A percentile compares a stretch with the other conserved stretches of the same genome.
Conservation (phyloP, 2,797 vertebrate species). For the Falco peregrinus region DNA sequence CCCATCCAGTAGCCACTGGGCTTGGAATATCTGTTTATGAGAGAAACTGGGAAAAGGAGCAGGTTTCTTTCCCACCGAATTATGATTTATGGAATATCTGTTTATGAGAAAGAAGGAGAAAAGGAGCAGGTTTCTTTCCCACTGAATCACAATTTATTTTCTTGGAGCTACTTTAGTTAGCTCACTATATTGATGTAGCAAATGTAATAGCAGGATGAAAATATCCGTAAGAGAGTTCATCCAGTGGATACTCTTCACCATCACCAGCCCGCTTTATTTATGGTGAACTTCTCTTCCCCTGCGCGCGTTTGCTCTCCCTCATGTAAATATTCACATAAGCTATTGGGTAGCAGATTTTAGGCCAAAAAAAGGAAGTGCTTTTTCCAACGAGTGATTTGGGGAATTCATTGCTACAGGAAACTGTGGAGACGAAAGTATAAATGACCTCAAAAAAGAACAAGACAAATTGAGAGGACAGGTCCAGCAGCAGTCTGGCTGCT, state of each 20-base stretch:
- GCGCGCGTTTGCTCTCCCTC: background rate
- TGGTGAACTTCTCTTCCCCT: background rate
- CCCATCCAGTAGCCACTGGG: background rate
- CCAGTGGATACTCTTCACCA: background rate
- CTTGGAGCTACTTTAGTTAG: background rate
- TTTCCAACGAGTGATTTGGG: background rate
- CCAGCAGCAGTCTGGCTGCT: background rate
- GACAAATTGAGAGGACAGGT: background rate
- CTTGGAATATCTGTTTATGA: background rate
- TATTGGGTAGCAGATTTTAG: background rate
- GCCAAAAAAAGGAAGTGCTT: constrained; percentile 24
- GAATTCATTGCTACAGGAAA: constrained; percentile 11
- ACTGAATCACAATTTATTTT: background rate
- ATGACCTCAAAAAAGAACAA: background rate
- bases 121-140: background rate
- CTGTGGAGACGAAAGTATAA: background rate
- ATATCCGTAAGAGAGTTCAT: background rate
- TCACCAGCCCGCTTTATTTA: background rate
- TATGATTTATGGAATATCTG: background rate
- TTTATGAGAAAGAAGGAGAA: background rate
- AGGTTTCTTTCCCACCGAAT: background rate
- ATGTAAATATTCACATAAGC: background rate
- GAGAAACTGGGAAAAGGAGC: background rate
- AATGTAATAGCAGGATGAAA: background rate
- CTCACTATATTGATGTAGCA: background rate